Conservation (phyloP, 2,113 vertebrate species). For the Pithys albifrons region DNA sequence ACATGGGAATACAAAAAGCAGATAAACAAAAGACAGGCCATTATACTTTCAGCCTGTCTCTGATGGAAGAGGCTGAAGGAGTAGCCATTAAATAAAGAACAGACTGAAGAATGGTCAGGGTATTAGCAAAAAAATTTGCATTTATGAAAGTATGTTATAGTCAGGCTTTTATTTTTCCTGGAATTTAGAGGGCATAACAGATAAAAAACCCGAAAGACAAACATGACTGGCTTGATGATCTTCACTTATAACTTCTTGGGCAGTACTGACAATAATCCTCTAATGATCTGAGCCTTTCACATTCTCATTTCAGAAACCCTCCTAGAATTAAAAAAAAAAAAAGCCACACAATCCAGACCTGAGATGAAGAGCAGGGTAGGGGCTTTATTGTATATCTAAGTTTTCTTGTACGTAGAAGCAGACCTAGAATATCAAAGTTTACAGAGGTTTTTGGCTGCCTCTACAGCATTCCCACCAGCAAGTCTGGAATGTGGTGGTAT, state of each 20-base stretch:
- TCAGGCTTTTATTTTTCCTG: not conserved
- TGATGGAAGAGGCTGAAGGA: not conserved
- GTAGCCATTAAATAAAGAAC: not conserved
- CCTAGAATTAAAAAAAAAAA: not conserved
- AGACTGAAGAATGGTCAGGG: not conserved
- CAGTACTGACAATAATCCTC: not conserved
- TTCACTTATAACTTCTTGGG: not conserved
- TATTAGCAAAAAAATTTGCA: not conserved
- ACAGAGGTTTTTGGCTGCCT: not conserved
- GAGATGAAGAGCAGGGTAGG: not conserved
- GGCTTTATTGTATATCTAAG: not conserved
- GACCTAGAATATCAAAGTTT: not conserved
- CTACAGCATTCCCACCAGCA: not conserved
- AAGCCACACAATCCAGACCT: not conserved
- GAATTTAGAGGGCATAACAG: not conserved
- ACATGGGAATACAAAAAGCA: not conserved
- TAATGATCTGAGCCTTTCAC: not conserved
- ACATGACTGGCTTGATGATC: not conserved
- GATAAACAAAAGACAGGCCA: not conserved
- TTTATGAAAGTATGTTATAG: not conserved
- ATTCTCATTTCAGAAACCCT: not conserved
- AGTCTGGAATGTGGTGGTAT: not conserved
- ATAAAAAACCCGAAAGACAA: not conserved
- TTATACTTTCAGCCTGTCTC: not conserved
- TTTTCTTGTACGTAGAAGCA: not conserved